Evolutionary conservation across 23 tunicate genomes (phyloP), one percentile per base, ranked within the genome.

Genomic region (Ascidia mentula): DNA sequence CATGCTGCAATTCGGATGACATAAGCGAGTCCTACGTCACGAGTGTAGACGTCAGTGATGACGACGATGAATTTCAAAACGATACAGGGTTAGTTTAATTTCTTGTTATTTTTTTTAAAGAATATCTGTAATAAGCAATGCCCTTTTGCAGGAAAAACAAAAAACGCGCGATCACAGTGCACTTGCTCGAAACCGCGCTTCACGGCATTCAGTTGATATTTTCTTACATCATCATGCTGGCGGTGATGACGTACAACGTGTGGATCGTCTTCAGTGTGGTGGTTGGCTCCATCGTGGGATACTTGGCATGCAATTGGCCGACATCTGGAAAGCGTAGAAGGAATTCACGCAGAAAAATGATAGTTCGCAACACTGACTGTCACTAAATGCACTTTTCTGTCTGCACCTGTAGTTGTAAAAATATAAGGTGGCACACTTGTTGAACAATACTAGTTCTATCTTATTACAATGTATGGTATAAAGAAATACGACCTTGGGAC

Each of bases 201-300:
- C 86, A 82, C 79, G 72, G 69, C 0, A 32, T 73, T 5, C 86
- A 82, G 33, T 26, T 82, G 20, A 24, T 82, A 31, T 24, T 82
- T 30, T 82, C 86, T 9, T 82, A 82, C 86, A 30, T 82, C 45
- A 82, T 74, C 32, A 82, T 82, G 86, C 72, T 82, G 7, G 72
- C 86, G 15, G 86, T 82, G 31, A 82, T 82, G 86, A 82, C 86
- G 79, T 82, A 82, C 46, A 82, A 82, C 79, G 86, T 59, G 5
- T 73, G 26, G 40, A 82, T 82, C 40, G 79, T 82, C 5, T 22
- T 45, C 37, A 30, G 38, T 3, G 20, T 77, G 26, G 28, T 77
- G 20, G 7, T 7, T 32, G 80, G 80, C 28, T 77, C 37, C 34
- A 77, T 46, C 37, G 6, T 45, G 5, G 80, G 80, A 20, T 77